Conservation (phyloP, 2,888 invertebrate species). For the Chironomus riparius region DNA sequence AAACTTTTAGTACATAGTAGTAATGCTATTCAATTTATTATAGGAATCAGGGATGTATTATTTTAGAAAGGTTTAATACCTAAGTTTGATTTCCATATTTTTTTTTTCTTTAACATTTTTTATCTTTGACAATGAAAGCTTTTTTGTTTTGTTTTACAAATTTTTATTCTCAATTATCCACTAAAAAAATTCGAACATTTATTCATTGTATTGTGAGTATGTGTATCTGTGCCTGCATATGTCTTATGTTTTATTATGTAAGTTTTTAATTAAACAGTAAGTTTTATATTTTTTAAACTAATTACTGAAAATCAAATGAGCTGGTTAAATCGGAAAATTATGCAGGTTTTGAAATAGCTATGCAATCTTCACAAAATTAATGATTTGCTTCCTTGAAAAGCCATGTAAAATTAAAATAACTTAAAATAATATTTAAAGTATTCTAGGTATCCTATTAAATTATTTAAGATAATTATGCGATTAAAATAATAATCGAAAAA, state of each 20-base stretch:
- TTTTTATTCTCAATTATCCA: not conserved
- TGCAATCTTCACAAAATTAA: no score
- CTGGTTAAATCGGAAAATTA: no score
- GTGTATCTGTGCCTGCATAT: no score
- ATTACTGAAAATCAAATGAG: no score
- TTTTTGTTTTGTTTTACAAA: not conserved
- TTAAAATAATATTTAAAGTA: no score
- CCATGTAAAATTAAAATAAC: no score
- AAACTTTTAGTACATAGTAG: constrained; percentile 11
- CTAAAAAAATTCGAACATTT: constrained; percentile 6
- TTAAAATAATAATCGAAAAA: no score
- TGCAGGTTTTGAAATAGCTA: no score
- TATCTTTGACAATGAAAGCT: constrained; percentile 19
- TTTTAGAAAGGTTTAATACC: not conserved
- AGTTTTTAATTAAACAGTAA: not conserved
- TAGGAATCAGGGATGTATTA: not conserved
- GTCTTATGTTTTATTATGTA: not conserved
- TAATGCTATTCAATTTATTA: not conserved
- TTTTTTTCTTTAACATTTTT: not conserved
- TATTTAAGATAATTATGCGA: no score
- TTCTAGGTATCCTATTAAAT: no score
- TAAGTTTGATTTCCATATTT: not conserved
- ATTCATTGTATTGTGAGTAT: not conserved
- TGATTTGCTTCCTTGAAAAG: no score
- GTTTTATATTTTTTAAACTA: not conserved